Percentiles rank a stretch among this genome's conserved stretches.
phyloP scores from a whole-genome alignment of 2,888 invertebrate genomes.

The Diaphora mendica region DNA sequence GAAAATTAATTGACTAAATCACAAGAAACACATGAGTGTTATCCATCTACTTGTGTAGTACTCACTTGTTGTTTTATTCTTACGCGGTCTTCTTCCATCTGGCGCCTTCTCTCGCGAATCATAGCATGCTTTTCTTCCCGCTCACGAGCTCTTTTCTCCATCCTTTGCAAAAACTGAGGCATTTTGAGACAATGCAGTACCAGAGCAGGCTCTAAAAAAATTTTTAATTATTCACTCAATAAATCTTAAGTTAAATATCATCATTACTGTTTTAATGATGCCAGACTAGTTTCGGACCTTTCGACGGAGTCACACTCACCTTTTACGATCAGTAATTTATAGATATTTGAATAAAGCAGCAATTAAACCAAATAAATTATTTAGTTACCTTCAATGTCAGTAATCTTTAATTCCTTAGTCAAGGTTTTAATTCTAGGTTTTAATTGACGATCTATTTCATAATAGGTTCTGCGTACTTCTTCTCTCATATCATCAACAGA shows the following conservation, averaged over 20 bases:
- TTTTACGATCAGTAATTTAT: too few relatives aligned
- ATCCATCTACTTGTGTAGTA: not conserved
- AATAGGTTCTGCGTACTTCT: slow-evolving; percentile 85
- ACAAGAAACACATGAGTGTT: not conserved
- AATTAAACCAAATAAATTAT: not conserved
- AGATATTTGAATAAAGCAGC: too few relatives aligned
- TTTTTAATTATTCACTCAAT: not conserved
- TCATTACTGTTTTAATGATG: too few relatives aligned
- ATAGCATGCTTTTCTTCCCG: slow-evolving; percentile 86
- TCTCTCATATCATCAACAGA: slow-evolving; percentile 86
- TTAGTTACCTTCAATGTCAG: slow-evolving; percentile 75
- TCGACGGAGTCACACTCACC: too few relatives aligned
- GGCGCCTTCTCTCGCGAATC: slow-evolving; percentile 78
- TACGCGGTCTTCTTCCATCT: slow-evolving; percentile 81
- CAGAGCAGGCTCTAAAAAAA: slow-evolving; percentile 70
- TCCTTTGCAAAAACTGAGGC: slow-evolving; percentile 90
- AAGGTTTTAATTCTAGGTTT: slow-evolving; percentile 86
- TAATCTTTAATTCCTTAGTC: slow-evolving; percentile 78
- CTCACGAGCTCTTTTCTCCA: slow-evolving; percentile 90
- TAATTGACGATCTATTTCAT: slow-evolving; percentile 84
- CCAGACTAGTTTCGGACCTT: too few relatives aligned
- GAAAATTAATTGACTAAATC: not conserved
- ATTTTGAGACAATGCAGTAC: slow-evolving; percentile 85
- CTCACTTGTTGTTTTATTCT: slow-evolving; percentile 79
- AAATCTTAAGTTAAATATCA: too few relatives aligned